These are phyloP conservation scores for Oreocharis arfaki DNA, from an alignment of 2,113 vertebrate species.

Conservation along the genomic window DNA sequence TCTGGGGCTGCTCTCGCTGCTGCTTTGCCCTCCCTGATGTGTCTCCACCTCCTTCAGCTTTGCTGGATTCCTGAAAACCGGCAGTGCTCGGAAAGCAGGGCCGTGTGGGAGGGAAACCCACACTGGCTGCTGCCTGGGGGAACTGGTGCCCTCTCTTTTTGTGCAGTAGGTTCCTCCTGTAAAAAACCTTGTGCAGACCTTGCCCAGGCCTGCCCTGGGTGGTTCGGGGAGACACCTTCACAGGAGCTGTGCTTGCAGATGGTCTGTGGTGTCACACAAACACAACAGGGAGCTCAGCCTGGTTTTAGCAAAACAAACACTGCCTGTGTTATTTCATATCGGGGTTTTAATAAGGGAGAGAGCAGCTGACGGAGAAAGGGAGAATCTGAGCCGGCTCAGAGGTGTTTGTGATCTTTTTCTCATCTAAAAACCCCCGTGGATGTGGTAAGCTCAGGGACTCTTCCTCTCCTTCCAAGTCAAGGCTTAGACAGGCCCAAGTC, in stretches of 20 bases:
- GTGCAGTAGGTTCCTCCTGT: too few species aligned
- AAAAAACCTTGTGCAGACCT: background rate
- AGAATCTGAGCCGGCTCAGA: background rate
- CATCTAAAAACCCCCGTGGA: background rate
- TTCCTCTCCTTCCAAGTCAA: background rate
- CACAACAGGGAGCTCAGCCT: background rate
- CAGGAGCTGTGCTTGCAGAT: background rate
- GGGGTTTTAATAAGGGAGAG: background rate
- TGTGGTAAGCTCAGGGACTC: too few species aligned
- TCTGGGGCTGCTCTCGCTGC: accelerated
- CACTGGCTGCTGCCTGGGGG: background rate
- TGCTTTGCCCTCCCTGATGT: accelerated
- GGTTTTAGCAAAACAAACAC: background rate
- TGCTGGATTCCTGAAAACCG: background rate
- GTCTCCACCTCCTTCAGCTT: background rate
- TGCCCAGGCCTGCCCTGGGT: background rate
- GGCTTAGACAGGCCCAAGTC: accelerated
- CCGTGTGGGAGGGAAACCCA: accelerated
- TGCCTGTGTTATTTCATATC: too few species aligned
- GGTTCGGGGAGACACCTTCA: background rate
- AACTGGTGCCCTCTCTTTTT: accelerated
- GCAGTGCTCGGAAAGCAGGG: background rate
- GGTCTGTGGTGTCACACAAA: background rate
- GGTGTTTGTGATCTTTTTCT: too few species aligned
- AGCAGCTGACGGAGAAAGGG: background rate